Base-by-base conservation (phyloP, 2,888 invertebrate species). In the Cerceris ruficornis region DNA sequence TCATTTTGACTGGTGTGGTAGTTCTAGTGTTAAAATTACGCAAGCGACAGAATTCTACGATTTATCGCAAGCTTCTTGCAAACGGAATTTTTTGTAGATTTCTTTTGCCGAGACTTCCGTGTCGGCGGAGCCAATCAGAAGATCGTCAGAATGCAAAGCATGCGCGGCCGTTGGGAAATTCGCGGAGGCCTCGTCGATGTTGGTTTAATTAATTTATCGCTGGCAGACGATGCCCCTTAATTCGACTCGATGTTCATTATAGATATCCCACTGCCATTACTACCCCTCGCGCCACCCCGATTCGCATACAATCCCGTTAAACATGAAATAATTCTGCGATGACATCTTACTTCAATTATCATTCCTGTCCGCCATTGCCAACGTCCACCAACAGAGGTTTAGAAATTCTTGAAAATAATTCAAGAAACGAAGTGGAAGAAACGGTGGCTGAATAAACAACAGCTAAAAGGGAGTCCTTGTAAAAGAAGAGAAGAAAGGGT, bases 191-290 rank as follows among this genome's bases (percentile, higher is more conserved):
- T 15, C 54, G 52, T 7, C 54, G 15, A 66, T 50, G 28, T 28
- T 7, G 64, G 66, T 70, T 84, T 76, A 81, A 86, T 86, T 81
- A 80, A 85, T 86, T 81, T 82, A 84, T 80, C 73, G 60, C 61
- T 60, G 58, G 69, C 67, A 60, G 55, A 72, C 74, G 70, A 72
- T 76, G 79, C 76, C 69, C 60, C 62, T 66, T 82, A 74, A 81
- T 81, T 81, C 73, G n/a, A 75, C 61, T 77, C 76, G 69, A 80
- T 73, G 75, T 79, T 83, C 75, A 77, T 83, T 83, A 80, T 74
- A 69, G 81, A 81, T 81, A 82, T 76, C 64, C 50, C 60, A 46
- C 41, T 28, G 61, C 64, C 54, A 14, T 50, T 57, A 69, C 67
- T 67, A 39, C 61, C 8, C 8, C 50, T 65, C 60, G 41, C 43